Conservation (phyloP, 2,888 invertebrate genomes). For the Gymnoscelis rufifasciata region DNA sequence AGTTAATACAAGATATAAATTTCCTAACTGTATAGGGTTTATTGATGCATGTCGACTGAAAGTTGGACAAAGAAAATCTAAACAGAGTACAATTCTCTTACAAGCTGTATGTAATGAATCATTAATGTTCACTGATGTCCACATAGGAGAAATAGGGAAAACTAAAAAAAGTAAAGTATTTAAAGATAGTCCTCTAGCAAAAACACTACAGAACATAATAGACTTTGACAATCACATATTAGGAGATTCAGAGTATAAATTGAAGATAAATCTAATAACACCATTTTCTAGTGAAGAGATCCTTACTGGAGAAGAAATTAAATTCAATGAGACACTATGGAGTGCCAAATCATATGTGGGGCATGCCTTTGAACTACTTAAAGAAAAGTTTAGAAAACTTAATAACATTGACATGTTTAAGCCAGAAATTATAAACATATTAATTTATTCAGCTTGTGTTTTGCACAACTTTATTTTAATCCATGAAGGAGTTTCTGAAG, state of each 20-base stretch:
- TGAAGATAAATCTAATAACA: constrained; percentile 60
- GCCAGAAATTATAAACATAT: constrained; percentile 46
- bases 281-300: constrained; percentile 65
- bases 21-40: constrained; percentile 71
- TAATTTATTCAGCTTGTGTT: constrained; percentile 61
- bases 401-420: constrained; percentile 57
- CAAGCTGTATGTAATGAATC: constrained; percentile 72
- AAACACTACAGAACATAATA: constrained; percentile 57
- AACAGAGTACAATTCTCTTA: constrained; percentile 51
- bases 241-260: constrained; percentile 62
- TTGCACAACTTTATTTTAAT: constrained; percentile 66
- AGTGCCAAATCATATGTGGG: constrained; percentile 60
- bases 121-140: constrained; percentile 59
- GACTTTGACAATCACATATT: constrained; percentile 68
- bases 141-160: constrained; percentile 56
- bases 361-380: constrained; percentile 62
- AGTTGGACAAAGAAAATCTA: constrained; percentile 50
- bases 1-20: constrained; percentile 60
- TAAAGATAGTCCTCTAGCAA: constrained; percentile 53
- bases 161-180: constrained; percentile 58
- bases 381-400: constrained; percentile 59
- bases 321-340: constrained; percentile 68
- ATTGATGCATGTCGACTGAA: constrained; percentile 63
- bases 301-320: constrained; percentile 67
- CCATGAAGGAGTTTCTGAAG: constrained; percentile 57